Conservation (phyloP, 2,888 invertebrate genomes). For the Platycheirus albimanus region DNA sequence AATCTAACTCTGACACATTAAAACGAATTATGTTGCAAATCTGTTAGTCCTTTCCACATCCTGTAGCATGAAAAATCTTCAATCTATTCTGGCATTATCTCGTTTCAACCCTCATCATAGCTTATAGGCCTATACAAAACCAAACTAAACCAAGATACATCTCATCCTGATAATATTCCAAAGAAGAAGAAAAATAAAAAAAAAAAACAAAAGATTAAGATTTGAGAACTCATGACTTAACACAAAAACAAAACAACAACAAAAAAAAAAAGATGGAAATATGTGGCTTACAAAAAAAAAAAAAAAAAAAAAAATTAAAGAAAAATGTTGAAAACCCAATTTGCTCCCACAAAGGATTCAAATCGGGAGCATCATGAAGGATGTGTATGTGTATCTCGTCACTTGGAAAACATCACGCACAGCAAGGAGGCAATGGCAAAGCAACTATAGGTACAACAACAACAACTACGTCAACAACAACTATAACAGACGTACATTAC, state of each 20-base stretch:
- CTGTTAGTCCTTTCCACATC: slow-evolving; percentile 7
- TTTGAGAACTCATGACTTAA: slow-evolving; percentile 46
- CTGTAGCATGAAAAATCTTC: slow-evolving; percentile 11
- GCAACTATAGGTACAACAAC: slow-evolving; percentile 8
- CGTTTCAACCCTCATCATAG: slow-evolving; percentile 23
- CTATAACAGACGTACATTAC: slow-evolving; percentile 63
- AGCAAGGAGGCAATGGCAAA: neutral
- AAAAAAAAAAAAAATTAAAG: too few species aligned
- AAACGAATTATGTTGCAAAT: slow-evolving; percentile 40
- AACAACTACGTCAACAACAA: slow-evolving; percentile 20
- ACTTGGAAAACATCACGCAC: slow-evolving; percentile 47
- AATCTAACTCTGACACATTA: slow-evolving; percentile 36
- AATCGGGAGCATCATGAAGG: slow-evolving; percentile 52
- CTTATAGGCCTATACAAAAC: neutral
- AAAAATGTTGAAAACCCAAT: too few species aligned
- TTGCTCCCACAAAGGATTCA: slow-evolving; percentile 59
- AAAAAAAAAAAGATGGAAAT: too few species aligned
- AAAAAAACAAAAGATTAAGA: too few species aligned
- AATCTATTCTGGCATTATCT: slow-evolving; percentile 47
- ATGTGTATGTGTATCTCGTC: slow-evolving; percentile 20
- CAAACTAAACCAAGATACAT: slow-evolving; percentile 36
- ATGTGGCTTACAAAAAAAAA: too few species aligned
- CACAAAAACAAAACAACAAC: slow-evolving; percentile 40
- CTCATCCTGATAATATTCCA: too few species aligned
- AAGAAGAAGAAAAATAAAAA: too few species aligned